Evolutionary conservation across 2,888 invertebrate species (phyloP).

Genomic region (Tholera decimalis): DNA sequence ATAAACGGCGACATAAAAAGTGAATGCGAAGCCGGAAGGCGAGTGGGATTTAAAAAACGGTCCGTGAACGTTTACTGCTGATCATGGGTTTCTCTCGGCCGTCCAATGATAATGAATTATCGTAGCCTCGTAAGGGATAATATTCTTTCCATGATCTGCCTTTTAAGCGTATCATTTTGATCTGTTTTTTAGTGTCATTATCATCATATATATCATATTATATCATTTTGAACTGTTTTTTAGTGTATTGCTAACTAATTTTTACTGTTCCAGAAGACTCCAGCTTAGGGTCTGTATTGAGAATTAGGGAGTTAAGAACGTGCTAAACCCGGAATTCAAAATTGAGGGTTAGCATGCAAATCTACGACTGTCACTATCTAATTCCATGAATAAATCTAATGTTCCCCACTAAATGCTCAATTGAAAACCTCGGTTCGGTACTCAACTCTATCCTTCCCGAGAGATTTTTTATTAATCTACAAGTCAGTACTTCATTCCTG

Average conservation of each 20-base stretch:
- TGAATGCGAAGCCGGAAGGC: conserved; percentile 42
- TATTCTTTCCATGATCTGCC: conserved; percentile 5
- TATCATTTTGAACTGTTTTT: neutral
- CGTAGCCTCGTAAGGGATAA: conserved; percentile 1
- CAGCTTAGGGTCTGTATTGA: neutral
- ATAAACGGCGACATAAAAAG: conserved; percentile 48
- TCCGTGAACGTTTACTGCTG: conserved; percentile 25
- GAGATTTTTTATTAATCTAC: conserved; percentile 69
- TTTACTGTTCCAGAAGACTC: neutral
- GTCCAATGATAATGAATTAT: conserved; percentile 10
- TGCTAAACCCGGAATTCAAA: too few species aligned
- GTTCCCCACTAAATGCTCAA: conserved; percentile 14
- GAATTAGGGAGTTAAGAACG: too few species aligned
- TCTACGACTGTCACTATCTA: neutral
- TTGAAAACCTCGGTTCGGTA: conserved; percentile 26
- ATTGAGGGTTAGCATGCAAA: neutral
- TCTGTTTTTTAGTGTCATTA: neutral
- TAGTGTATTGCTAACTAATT: neutral
- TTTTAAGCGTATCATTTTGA: neutral
- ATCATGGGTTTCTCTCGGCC: conserved; percentile 3
- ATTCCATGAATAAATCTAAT: neutral
- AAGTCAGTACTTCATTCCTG: conserved; percentile 75
- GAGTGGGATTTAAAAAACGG: conserved; percentile 38
- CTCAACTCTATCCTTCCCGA: conserved; percentile 68
- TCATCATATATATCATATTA: too few species aligned